Percentiles rank a stretch among this genome's conserved stretches.
phyloP scores from a whole-genome alignment of 2,113 vertebrate species.

The Formicarius rufipectus region DNA sequence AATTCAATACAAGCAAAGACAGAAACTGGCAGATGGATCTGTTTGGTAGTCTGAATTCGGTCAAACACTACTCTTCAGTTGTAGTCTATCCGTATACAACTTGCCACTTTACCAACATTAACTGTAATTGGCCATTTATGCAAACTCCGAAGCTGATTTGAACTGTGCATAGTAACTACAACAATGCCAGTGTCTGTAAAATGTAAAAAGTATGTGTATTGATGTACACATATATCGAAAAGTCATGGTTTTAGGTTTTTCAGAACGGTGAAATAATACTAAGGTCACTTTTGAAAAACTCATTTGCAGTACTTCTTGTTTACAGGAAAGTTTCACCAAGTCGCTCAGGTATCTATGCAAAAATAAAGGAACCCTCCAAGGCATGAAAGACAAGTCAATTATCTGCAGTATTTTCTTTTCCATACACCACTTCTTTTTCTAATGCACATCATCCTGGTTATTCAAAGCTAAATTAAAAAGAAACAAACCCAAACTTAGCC shows the following conservation, averaged over 20 bases:
- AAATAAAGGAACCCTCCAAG: slow-evolving; percentile 79
- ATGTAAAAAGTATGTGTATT: slow-evolving; percentile 66
- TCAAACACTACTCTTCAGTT: slow-evolving; percentile 40
- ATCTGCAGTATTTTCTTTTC: slow-evolving; percentile 70
- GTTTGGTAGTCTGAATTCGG: slow-evolving; percentile 63
- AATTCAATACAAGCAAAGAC: slow-evolving; percentile 69
- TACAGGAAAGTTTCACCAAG: slow-evolving; percentile 72
- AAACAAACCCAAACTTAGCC: slow-evolving; percentile 68
- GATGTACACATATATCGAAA: slow-evolving; percentile 60
- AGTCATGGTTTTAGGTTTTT: slow-evolving; percentile 65
- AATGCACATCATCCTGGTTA: slow-evolving; percentile 80
- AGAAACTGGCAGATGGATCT: slow-evolving; percentile 69
- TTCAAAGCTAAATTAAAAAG: slow-evolving; percentile 70
- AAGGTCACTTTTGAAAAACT: slow-evolving; percentile 83
- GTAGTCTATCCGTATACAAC: slow-evolving; percentile 18
- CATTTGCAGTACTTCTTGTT: slow-evolving; percentile 75
- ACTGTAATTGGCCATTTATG: slow-evolving; percentile 57
- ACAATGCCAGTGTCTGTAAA: slow-evolving; percentile 71
- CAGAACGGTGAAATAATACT: slow-evolving; percentile 79
- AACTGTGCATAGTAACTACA: slow-evolving; percentile 76
- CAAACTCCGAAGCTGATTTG: slow-evolving; percentile 41
- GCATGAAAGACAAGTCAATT: slow-evolving; percentile 73
- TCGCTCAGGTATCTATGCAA: slow-evolving; percentile 65
- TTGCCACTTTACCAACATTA: slow-evolving; percentile 41
- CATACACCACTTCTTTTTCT: slow-evolving; percentile 73